Evolutionary conservation across 1,140 invertebrate genomes (phyloP).

Genomic region (Drosophila arawakana): DNA sequence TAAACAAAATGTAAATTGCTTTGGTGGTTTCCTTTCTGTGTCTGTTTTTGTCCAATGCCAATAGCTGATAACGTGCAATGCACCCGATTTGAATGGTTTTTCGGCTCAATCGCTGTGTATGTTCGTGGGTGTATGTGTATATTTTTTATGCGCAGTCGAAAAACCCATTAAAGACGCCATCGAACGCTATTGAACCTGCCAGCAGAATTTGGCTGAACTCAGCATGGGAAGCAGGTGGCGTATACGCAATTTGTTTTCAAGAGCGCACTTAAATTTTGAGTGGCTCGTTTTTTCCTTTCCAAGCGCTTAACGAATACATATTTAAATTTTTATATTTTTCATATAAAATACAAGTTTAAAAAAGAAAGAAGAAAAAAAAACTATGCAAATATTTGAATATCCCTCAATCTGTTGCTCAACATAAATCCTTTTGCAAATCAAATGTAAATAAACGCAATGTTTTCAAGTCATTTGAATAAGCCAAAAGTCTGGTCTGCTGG

Average conservation of each 20-base stretch:
- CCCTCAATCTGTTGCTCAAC: conserved; percentile 11
- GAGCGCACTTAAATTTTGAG: conserved; percentile 13
- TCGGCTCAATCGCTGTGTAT: neutral
- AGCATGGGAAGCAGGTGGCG: conserved; percentile 26
- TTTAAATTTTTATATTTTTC: neutral
- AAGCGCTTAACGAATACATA: conserved; percentile 8
- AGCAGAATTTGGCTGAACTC: conserved; percentile 31
- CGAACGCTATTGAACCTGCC: conserved; percentile 67
- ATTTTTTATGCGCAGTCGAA: conserved; percentile 50
- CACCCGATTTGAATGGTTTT: conserved; percentile 43
- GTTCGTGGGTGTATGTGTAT: neutral
- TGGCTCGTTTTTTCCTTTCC: conserved; percentile 30
- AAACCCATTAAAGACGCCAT: conserved; percentile 55
- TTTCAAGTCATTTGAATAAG: conserved; percentile 68
- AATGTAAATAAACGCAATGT: conserved; percentile 69
- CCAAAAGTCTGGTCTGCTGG: conserved; percentile 36
- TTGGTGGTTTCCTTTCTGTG: conserved; percentile 41
- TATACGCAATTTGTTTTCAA: conserved; percentile 34
- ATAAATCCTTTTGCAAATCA: conserved; percentile 49
- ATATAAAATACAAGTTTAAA: neutral
- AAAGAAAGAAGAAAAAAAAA: neutral
- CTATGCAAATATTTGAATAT: conserved; percentile 5
- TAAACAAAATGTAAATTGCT: conserved; percentile 74
- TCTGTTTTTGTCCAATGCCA: conserved; percentile 51
- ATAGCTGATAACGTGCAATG: conserved; percentile 58